Conservation (phyloP, 2,888 invertebrate species). For the Epirrhoe alternata region DNA sequence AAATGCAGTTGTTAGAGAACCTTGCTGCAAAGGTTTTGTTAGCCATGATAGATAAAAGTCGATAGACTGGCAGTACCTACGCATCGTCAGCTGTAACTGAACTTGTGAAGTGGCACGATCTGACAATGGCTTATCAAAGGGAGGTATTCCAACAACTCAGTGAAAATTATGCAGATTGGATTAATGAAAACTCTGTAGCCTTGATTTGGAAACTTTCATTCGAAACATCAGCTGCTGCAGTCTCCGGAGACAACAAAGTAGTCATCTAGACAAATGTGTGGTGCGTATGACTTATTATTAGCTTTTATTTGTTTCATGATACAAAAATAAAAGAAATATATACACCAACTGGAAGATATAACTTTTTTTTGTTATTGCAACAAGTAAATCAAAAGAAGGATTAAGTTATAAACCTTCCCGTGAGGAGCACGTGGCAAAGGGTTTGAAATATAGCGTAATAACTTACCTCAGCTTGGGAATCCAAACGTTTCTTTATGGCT, state of each 20-base stretch:
- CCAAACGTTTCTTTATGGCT: slow-evolving; percentile 13
- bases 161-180: slow-evolving; percentile 11
- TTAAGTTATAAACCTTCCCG: slow-evolving; percentile 48
- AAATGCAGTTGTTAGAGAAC: slow-evolving; percentile 54
- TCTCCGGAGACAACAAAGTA: background rate
- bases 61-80: slow-evolving; percentile 55
- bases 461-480: slow-evolving; percentile 45
- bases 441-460: slow-evolving; percentile 60
- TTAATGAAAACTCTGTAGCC: slow-evolving; percentile 9
- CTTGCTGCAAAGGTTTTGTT: slow-evolving; percentile 46
- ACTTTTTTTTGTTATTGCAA: slow-evolving; percentile 39
- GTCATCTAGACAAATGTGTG: no score
- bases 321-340: background rate
- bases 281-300: no score
- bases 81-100: slow-evolving; percentile 47
- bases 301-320: no score
- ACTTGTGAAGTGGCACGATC: slow-evolving; percentile 61
- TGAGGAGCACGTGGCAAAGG: slow-evolving; percentile 57
- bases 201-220: slow-evolving; percentile 9
- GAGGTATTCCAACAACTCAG: slow-evolving; percentile 43
- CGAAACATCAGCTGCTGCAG: background rate
- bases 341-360: slow-evolving; percentile 12
- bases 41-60: slow-evolving; percentile 51
- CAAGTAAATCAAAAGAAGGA: slow-evolving; percentile 46
- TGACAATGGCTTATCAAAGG: slow-evolving; percentile 56